Evolutionary conservation across 1,140 invertebrate genomes (phyloP).

Genomic region (Bombus pyrosoma): DNA sequence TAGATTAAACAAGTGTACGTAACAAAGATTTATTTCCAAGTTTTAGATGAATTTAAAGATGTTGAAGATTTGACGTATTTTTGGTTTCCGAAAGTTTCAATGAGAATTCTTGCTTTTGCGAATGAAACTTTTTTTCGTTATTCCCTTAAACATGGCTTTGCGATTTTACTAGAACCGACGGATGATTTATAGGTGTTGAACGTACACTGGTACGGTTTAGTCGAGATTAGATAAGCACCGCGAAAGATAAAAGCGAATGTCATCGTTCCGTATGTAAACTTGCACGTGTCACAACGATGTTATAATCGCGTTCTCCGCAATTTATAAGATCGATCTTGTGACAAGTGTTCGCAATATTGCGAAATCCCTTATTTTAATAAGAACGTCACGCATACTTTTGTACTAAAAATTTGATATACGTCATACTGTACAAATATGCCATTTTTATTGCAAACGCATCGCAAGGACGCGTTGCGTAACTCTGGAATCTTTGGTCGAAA

Average conservation of each 20-base stretch:
- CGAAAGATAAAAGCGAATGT: constrained; percentile 5
- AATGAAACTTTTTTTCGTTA: not conserved
- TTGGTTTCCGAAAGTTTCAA: too few relatives aligned
- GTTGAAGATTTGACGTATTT: too few relatives aligned
- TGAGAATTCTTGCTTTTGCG: not conserved
- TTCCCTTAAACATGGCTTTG: not conserved
- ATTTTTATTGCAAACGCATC: not conserved
- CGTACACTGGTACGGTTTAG: not conserved
- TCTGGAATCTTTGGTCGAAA: not conserved
- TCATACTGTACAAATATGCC: not conserved
- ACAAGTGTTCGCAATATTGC: not conserved
- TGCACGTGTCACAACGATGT: not conserved
- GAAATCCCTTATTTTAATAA: not conserved
- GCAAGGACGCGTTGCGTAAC: not conserved
- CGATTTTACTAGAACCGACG: not conserved
- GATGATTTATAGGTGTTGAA: constrained; percentile 23
- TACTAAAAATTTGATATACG: not conserved
- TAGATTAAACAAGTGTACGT: not conserved
- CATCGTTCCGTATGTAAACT: not conserved
- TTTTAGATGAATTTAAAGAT: not conserved
- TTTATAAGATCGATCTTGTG: not conserved
- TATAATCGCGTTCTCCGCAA: not conserved
- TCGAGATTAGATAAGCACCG: constrained; percentile 33
- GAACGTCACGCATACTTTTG: not conserved
- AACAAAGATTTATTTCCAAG: not conserved